Base-by-base conservation (phyloP, 2,113 vertebrate genomes). In the Thermophis baileyi region DNA sequence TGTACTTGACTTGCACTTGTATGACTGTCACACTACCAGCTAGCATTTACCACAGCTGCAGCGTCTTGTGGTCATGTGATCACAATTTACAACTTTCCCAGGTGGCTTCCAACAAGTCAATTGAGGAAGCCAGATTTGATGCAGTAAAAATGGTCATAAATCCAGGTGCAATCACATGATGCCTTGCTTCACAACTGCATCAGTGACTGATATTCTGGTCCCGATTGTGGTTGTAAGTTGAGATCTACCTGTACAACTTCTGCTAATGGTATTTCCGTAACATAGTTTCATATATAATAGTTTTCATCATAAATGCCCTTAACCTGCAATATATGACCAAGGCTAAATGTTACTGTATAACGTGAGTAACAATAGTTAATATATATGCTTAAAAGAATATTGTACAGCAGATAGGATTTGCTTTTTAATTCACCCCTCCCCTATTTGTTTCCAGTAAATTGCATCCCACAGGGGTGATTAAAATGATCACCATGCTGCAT, bases 391-490 rank as follows among this genome's bases (percentile, higher is more conserved):
- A 93, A 57, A 1, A 44, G 91, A 7, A 87, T 57, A 89, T 10
- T 18, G 3, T 60, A 49, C 51, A 49, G 90, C 46, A 93, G 35
- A 89, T 6, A 91, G 20, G 94, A 88, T 89, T 57, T 0, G 0
- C 20, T 88, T 63, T 20, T 69, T 89, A 87, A 57, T 93, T 89
- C 85, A 91, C 89, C 63, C 87, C 85, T 35, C 18, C 89, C 85
- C 35, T 12, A 74, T 81, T 91, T 92, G 46, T 87, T 95, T 96
- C 94, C 94, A 89, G 86, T 90, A 94, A 93, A 93, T 93, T 49
- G 90, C 46, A 85, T 40, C 93, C 94, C 95, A 85, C 0, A 0
- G 54, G 93, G 47, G 54, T 88, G 93, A 18, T 30, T 90, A 91
- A 94, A 60, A 93, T 91, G 87, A 92, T 94, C 51, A 46, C 57